phyloP scores from a whole-genome alignment of 2,888 invertebrate species.

The Eupithecia subumbrata region DNA sequence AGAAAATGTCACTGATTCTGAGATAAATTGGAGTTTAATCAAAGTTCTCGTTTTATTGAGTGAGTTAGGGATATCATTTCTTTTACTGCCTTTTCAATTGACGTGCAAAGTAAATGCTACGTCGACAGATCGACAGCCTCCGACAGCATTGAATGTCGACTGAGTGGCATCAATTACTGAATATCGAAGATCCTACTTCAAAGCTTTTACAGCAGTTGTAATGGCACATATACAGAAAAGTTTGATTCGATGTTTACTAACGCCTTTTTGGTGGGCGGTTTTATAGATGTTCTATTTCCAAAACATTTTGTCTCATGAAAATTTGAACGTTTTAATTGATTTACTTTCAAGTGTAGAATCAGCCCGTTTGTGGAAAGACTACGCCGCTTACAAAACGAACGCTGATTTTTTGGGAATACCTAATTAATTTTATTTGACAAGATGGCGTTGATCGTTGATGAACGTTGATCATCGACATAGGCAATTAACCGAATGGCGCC shows the following conservation, averaged over 20 bases:
- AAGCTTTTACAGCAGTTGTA: background rate
- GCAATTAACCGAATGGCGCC: no score
- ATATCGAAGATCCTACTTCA: background rate
- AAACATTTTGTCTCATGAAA: background rate
- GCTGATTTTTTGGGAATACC: no score
- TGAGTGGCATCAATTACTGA: conserved; percentile 2
- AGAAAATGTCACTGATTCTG: background rate
- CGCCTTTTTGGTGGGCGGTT: background rate
- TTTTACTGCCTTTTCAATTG: conserved; percentile 3
- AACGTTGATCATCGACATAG: no score
- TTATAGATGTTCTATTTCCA: background rate
- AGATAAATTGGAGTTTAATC: background rate
- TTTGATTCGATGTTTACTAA: background rate
- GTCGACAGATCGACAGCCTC: conserved; percentile 16
- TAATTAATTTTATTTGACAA: no score
- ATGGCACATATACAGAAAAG: background rate
- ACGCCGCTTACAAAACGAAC: no score
- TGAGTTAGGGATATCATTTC: background rate
- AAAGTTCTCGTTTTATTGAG: background rate
- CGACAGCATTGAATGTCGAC: conserved; percentile 3
- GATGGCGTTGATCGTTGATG: no score
- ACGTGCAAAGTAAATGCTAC: conserved; percentile 8
- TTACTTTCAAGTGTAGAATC: background rate
- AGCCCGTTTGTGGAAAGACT: no score
- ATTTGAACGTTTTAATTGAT: background rate